Evolutionary conservation across 2,888 invertebrate genomes (phyloP).

Genomic region (Pterobdella sp.): DNA sequence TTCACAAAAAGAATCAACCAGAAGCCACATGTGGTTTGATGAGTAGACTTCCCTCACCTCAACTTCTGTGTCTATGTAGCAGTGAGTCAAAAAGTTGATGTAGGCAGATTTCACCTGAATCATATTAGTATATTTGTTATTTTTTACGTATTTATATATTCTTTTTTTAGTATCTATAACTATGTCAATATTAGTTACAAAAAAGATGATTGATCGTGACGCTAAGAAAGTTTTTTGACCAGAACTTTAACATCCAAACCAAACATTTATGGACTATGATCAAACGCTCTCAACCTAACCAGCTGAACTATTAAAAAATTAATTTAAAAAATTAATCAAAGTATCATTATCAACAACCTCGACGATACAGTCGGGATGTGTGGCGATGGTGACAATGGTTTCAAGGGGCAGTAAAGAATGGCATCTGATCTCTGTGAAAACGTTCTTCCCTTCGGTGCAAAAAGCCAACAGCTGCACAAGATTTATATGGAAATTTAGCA

Average conservation of each 20-base stretch:
- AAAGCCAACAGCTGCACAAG: slow-evolving; percentile 23
- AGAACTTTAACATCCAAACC: too few species aligned
- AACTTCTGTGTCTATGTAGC: slow-evolving; percentile 28
- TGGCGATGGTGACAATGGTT: slow-evolving; percentile 19
- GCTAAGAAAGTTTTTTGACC: too few species aligned
- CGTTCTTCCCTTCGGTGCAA: slow-evolving; percentile 27
- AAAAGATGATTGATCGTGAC: too few species aligned
- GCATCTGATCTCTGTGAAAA: slow-evolving; percentile 26
- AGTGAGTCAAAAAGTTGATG: slow-evolving; percentile 25
- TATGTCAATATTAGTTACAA: too few species aligned
- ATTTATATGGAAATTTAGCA: slow-evolving; percentile 15
- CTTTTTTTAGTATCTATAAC: too few species aligned
- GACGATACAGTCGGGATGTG: slow-evolving; percentile 24
- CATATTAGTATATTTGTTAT: too few species aligned
- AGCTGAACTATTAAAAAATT: too few species aligned
- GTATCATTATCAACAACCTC: too few species aligned
- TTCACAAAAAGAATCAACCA: slow-evolving; percentile 18
- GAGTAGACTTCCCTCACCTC: slow-evolving; percentile 26
- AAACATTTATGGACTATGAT: too few species aligned
- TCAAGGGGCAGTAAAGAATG: slow-evolving; percentile 24
- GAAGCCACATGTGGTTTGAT: slow-evolving; percentile 21
- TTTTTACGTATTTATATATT: too few species aligned
- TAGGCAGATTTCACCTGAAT: slow-evolving; percentile 24
- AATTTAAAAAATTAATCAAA: too few species aligned
- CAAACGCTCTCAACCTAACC: too few species aligned